Evolutionary conservation across 2,797 vertebrate genomes (phyloP).

Genomic region (Buphagus erythrorhynchus): DNA sequence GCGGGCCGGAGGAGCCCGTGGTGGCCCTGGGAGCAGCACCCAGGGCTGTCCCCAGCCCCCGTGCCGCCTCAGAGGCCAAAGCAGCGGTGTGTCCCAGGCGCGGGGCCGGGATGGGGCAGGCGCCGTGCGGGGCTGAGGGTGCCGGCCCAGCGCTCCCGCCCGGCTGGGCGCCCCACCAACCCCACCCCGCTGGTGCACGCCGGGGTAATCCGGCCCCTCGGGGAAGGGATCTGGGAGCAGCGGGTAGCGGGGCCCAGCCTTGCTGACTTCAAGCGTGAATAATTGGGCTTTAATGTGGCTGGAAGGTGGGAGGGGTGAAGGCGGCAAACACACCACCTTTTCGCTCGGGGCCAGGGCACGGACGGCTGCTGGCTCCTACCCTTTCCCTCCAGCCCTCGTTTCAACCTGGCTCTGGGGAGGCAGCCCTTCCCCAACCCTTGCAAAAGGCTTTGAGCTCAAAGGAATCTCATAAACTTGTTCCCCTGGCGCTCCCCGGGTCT

Average conservation of each 20-base stretch:
- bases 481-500: fast-evolving
- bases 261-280: conserved; percentile 33
- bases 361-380: background rate
- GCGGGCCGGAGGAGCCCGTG: fast-evolving
- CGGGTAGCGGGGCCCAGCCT: background rate
- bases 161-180: background rate
- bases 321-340: conserved; percentile 13
- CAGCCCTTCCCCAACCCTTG: background rate
- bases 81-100: fast-evolving
- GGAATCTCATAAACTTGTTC: background rate
- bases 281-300: conserved; percentile 62
- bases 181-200: background rate
- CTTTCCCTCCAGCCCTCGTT: conserved; percentile 38
- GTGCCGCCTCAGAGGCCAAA: fast-evolving
- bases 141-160: background rate
- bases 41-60: background rate
- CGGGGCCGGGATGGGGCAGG: fast-evolving
- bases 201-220: conserved; percentile 12
- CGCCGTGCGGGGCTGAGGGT: background rate
- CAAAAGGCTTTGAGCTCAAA: conserved; percentile 15
- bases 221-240: conserved; percentile 36
- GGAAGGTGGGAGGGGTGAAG: conserved; percentile 49
- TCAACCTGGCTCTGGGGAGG: background rate
- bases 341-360: background rate
- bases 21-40: background rate